Evolutionary conservation across 1,140 invertebrate genomes (phyloP).

Genomic region (Drosophila pruinosa): DNA sequence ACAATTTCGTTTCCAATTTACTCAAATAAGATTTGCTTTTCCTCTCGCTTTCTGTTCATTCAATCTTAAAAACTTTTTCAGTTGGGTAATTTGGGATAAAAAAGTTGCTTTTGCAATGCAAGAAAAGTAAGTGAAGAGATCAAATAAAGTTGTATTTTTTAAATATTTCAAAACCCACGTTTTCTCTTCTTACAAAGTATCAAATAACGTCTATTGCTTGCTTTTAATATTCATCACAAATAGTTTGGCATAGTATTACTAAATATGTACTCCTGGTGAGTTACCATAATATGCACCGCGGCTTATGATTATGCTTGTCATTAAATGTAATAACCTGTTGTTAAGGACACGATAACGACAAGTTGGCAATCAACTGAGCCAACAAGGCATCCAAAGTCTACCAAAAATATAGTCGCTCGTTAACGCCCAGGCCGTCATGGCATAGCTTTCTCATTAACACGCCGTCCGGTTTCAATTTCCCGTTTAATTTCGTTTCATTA

Average conservation of each 20-base stretch:
- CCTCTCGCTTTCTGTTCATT: background rate
- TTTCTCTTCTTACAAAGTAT: background rate
- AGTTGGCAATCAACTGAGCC: conserved; percentile 40
- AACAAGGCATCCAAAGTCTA: conserved; percentile 10
- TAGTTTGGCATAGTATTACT: background rate
- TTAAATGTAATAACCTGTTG: conserved; percentile 54
- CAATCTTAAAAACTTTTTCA: background rate
- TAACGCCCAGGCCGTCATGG: conserved; percentile 37
- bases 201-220: background rate
- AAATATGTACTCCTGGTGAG: background rate
- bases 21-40: background rate
- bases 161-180: background rate
- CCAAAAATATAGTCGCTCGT: conserved; percentile 55
- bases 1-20: background rate
- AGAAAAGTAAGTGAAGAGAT: background rate
- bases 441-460: conserved; percentile 67
- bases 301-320: conserved; percentile 36
- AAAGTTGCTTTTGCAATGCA: too few relatives aligned
- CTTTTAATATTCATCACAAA: background rate
- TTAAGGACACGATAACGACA: conserved; percentile 44
- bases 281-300: conserved; percentile 19
- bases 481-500: conserved; percentile 71
- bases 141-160: background rate
- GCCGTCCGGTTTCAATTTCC: conserved; percentile 74
- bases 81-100: background rate